phyloP scores from a whole-genome alignment of 2,888 invertebrate species.

The Crocallis elinguaria region DNA sequence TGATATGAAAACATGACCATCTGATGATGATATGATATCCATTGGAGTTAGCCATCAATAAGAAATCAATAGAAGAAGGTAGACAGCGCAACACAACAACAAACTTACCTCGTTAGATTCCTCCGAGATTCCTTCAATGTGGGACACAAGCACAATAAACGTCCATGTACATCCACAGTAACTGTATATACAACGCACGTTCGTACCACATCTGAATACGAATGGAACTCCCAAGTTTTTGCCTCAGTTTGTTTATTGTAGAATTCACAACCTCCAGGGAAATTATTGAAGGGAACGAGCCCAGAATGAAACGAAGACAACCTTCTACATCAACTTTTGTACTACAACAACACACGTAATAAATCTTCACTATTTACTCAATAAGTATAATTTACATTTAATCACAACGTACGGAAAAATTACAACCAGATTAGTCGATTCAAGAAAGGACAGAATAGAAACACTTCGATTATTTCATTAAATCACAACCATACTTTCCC shows the following conservation, averaged over 20 bases:
- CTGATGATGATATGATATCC: not conserved
- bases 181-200: constrained; percentile 55
- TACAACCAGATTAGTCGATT: constrained; percentile 72
- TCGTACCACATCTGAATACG: constrained; percentile 64
- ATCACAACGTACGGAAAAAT: constrained; percentile 75
- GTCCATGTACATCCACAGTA: constrained; percentile 59
- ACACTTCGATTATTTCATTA: constrained; percentile 49
- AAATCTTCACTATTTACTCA: constrained; percentile 53
- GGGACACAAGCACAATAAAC: constrained; percentile 45
- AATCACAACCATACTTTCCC: constrained; percentile 75
- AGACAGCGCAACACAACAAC: constrained; percentile 7
- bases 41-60: not conserved
- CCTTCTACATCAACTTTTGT: constrained; percentile 56
- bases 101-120: constrained; percentile 44
- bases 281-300: constrained; percentile 65
- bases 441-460: constrained; percentile 51
- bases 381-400: constrained; percentile 69
- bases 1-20: too few species aligned
- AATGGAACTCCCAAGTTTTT: constrained; percentile 63
- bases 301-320: constrained; percentile 58
- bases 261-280: constrained; percentile 79
- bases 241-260: constrained; percentile 67
- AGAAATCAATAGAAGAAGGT: not conserved
- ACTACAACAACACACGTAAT: constrained; percentile 56
- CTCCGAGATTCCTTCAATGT: constrained; percentile 24